Percentiles rank a stretch among this genome's conserved stretches.
Evolutionary conservation across 2,113 vertebrate species (phyloP).

Genomic region (Struthio camelus): DNA sequence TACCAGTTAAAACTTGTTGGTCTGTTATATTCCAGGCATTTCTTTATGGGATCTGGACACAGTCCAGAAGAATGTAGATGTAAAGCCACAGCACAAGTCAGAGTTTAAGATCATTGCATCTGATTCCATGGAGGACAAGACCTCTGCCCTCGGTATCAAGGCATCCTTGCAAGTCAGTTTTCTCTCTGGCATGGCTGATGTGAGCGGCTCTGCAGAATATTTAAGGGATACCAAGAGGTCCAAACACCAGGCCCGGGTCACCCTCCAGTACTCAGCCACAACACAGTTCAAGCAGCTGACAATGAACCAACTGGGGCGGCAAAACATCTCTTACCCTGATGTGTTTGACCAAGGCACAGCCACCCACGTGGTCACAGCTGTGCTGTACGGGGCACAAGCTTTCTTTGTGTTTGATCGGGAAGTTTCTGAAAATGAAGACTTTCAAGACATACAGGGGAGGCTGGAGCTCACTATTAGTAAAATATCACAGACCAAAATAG

Average conservation of each 20-base stretch:
- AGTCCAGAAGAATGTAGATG: neutral
- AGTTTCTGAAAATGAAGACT: neutral
- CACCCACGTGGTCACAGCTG: slow-evolving; percentile 42
- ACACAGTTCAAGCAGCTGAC: slow-evolving; percentile 32
- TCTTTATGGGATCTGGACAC: slow-evolving; percentile 40
- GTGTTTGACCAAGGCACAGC: slow-evolving; percentile 24
- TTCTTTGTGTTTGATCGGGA: slow-evolving; percentile 55
- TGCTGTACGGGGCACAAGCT: slow-evolving; percentile 41
- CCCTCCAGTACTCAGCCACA: slow-evolving; percentile 23
- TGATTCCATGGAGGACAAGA: slow-evolving; percentile 27
- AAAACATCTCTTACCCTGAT: slow-evolving; percentile 20
- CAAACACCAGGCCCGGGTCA: slow-evolving; percentile 14
- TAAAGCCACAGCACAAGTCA: neutral
- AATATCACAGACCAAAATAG: neutral
- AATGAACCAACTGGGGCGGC: slow-evolving; percentile 33
- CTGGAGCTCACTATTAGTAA: neutral
- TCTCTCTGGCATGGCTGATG: neutral
- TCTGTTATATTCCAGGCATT: neutral
- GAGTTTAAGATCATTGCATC: slow-evolving; percentile 38
- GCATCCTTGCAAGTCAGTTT: slow-evolving; percentile 37
- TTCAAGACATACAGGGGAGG: neutral
- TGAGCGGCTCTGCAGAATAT: slow-evolving; percentile 34
- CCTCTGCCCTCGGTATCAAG: neutral
- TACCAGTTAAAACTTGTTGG: too few relatives aligned
- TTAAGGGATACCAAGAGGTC: slow-evolving; percentile 41